phyloP scores from a whole-genome alignment of 2,113 vertebrate genomes.

The Vidua chalybeata region DNA sequence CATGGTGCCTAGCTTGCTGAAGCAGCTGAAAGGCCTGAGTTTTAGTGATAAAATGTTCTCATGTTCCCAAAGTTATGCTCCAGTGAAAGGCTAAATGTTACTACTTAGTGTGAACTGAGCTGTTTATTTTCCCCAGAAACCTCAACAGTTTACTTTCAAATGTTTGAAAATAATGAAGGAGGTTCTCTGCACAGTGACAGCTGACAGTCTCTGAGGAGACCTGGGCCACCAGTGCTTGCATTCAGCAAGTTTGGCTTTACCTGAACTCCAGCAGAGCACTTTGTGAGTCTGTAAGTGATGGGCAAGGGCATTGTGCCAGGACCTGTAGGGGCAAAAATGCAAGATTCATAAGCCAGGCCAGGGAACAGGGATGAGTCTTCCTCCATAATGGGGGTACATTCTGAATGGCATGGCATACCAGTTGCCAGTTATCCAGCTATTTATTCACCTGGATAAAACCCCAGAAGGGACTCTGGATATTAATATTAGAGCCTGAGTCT shows the following conservation, averaged over 20 bases:
- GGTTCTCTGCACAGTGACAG: background rate
- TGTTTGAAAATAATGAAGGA: background rate
- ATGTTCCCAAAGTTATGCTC: background rate
- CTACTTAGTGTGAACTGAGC: background rate
- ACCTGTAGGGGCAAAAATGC: background rate
- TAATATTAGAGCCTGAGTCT: background rate
- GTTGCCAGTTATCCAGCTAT: background rate
- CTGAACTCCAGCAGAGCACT: background rate
- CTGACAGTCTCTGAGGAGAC: background rate
- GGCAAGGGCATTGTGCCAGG: background rate
- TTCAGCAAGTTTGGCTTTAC: background rate
- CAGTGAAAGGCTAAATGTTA: background rate
- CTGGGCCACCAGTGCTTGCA: background rate
- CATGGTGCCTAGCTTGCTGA: background rate
- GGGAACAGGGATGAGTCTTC: background rate
- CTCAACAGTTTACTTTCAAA: background rate
- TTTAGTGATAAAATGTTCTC: background rate
- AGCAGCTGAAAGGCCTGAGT: background rate
- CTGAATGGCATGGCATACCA: background rate
- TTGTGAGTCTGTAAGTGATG: background rate
- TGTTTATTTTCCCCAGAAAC: background rate
- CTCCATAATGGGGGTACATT: background rate
- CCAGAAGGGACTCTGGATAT: background rate
- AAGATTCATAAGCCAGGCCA: background rate
- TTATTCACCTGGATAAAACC: background rate